Base-by-base conservation (phyloP, 2,797 vertebrate species). In the Allobates femoralis region DNA sequence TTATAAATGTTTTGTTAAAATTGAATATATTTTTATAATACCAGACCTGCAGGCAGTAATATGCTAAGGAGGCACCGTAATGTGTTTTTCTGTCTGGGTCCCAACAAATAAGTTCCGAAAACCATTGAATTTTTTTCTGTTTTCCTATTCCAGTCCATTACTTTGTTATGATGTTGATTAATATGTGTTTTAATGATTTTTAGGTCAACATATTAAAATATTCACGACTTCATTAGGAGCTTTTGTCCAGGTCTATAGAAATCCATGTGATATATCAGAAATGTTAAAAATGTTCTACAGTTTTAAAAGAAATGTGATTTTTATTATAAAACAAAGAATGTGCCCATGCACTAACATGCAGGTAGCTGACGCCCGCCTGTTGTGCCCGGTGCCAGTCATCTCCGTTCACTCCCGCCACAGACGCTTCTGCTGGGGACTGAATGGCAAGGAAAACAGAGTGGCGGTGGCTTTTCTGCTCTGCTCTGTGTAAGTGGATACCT, bases 1-100 rank as follows among this genome's bases (percentile, higher is more conserved):
- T 74, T 74, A 46, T 26, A 23, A 74, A 74, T 50, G 41, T 71
- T 71, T 71, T 71, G 34, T 71, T 71, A 71, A 71, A 34, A 41
- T n/a, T 14, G 11, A n/a, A n/a, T 69, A 37, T 23, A 69, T 23
- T 67, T 69, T 69, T 37, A 37, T 69, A 69, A 32, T 23, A 19
- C 32, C 21, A 37, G 66, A 69, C 19, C 32, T 69, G 67, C 34
- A 23, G 67, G 21, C 21, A n/a, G 32, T 71, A 41, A 34, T 71
- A 12, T 71, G 67, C 21, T 41, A 71, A 21, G 23, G n/a, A 41
- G 34, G 2, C 1, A 1, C 34, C 10, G 3, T 12, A 21, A 34
- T 41, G 34, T n/a, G 41, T 46, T 71, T n/a, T 14, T 41, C 12
- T 37, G 66, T 21, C 30, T 67, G 5, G 30, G 8, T 69, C 19